phyloP scores from a whole-genome alignment of 2,888 invertebrate species.

The Meiosimyza platycephala region DNA sequence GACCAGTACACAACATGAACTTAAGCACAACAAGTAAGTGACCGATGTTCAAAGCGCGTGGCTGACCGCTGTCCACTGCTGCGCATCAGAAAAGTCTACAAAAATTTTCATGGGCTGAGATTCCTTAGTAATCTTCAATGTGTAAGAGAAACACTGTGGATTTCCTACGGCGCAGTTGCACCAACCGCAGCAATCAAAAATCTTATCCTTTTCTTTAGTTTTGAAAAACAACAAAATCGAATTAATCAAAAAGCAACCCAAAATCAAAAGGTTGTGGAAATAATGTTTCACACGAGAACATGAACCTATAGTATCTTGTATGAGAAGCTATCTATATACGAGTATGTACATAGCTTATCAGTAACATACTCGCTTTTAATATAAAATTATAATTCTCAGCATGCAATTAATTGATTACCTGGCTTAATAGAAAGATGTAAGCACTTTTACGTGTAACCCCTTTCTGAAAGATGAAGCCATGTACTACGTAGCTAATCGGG shows the following conservation, averaged over 20 bases:
- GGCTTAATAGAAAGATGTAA: slow-evolving; percentile 46
- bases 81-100: background rate
- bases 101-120: no score
- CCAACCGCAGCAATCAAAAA: slow-evolving; percentile 38
- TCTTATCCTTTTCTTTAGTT: slow-evolving; percentile 32
- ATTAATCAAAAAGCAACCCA: slow-evolving; percentile 52
- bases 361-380: slow-evolving; percentile 31
- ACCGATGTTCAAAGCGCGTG: slow-evolving; percentile 45
- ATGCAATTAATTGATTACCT: slow-evolving; percentile 64
- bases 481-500: no score
- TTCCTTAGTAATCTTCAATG: background rate
- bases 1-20: no score
- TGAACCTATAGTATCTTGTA: background rate
- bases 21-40: no score
- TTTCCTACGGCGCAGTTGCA: background rate
- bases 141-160: background rate
- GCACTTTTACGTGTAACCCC: no score
- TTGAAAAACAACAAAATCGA: slow-evolving; percentile 44
- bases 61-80: slow-evolving; percentile 54
- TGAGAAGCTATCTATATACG: no score
- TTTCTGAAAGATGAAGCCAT: no score
- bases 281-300: no score
- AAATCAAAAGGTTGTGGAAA: background rate
- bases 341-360: background rate
- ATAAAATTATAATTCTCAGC: slow-evolving; percentile 50